Conservation (phyloP, 2,888 invertebrate species). For the Eristalis intricaria region DNA sequence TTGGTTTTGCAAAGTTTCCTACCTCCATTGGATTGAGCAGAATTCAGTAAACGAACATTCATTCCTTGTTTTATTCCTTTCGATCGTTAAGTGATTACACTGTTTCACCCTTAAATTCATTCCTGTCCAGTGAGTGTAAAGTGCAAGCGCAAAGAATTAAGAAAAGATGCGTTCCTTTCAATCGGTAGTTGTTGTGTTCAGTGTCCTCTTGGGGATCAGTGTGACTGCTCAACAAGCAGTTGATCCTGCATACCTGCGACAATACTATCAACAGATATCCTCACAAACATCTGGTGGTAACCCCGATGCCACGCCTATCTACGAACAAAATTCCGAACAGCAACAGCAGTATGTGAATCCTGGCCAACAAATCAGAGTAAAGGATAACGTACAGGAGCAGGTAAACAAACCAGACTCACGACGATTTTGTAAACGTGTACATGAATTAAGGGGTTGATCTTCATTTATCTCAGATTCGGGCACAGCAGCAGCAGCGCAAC, state of each 20-base stretch:
- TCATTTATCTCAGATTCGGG: constrained; percentile 35
- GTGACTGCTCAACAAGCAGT: constrained; percentile 76
- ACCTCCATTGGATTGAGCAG: constrained; percentile 3
- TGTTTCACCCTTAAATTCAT: background rate
- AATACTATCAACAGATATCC: constrained; percentile 80
- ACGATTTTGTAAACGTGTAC: background rate
- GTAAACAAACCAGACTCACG: constrained; percentile 60
- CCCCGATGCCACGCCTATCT: constrained; percentile 81
- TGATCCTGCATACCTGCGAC: constrained; percentile 81
- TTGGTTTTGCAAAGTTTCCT: constrained; percentile 31
- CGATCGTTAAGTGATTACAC: constrained; percentile 6
- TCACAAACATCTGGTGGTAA: constrained; percentile 80
- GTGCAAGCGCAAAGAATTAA: constrained; percentile 29
- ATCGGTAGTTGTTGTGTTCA: constrained; percentile 76
- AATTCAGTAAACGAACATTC: constrained; percentile 19
- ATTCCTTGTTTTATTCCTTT: background rate
- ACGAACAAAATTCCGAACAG: constrained; percentile 81
- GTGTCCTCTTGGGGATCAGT: constrained; percentile 76
- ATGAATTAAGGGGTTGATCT: background rate
- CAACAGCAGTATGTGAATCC: constrained; percentile 82
- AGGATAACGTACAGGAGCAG: constrained; percentile 80
- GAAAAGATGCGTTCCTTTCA: constrained; percentile 73
- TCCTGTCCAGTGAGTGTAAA: constrained; percentile 3
- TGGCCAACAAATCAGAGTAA: constrained; percentile 81
- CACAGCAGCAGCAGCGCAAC: constrained; percentile 74